A percentile compares a stretch with the other conserved stretches of the same genome.
Evolutionary conservation across 2,888 invertebrate genomes (phyloP).

Genomic region (Stenurella melanura): DNA sequence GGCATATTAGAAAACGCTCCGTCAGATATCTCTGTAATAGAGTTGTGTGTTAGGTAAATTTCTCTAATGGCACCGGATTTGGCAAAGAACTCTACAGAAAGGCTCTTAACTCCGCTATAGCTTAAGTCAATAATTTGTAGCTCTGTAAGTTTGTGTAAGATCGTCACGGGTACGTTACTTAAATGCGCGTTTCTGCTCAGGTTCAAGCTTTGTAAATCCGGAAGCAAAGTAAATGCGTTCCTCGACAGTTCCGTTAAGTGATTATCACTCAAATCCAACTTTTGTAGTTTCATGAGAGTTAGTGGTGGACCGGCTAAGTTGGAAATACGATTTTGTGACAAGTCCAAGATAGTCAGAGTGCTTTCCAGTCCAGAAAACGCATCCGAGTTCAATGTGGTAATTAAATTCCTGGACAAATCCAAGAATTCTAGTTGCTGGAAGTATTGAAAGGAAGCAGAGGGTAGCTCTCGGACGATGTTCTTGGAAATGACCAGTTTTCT

Average conservation of each 20-base stretch:
- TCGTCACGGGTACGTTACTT: constrained; percentile 78
- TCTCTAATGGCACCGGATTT: constrained; percentile 80
- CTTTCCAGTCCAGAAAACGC: constrained; percentile 86
- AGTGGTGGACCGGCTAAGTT: constrained; percentile 80
- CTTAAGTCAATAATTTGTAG: constrained; percentile 84
- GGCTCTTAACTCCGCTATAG: constrained; percentile 82
- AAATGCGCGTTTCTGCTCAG: constrained; percentile 85
- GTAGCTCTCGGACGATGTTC: constrained; percentile 91
- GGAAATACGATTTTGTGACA: constrained; percentile 85
- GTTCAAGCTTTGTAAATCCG: constrained; percentile 83
- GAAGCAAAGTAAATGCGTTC: constrained; percentile 81
- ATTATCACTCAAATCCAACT: constrained; percentile 87
- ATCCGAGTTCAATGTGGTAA: constrained; percentile 82
- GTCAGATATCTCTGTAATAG: constrained; percentile 85
- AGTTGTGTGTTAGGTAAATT: constrained; percentile 83
- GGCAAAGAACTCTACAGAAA: constrained; percentile 83
- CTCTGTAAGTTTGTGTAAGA: constrained; percentile 83
- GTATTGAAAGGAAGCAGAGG: constrained; percentile 85
- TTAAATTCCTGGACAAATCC: constrained; percentile 87
- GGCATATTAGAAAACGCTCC: constrained; percentile 85
- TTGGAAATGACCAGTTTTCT: constrained; percentile 84
- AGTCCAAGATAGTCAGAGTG: constrained; percentile 81
- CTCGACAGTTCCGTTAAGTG: constrained; percentile 83
- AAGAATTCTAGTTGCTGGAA: constrained; percentile 83
- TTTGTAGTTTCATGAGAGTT: constrained; percentile 79